Percentiles rank a stretch among this genome's conserved stretches.
Conservation (phyloP, 2,888 invertebrate species). For the Euclidia mi region DNA sequence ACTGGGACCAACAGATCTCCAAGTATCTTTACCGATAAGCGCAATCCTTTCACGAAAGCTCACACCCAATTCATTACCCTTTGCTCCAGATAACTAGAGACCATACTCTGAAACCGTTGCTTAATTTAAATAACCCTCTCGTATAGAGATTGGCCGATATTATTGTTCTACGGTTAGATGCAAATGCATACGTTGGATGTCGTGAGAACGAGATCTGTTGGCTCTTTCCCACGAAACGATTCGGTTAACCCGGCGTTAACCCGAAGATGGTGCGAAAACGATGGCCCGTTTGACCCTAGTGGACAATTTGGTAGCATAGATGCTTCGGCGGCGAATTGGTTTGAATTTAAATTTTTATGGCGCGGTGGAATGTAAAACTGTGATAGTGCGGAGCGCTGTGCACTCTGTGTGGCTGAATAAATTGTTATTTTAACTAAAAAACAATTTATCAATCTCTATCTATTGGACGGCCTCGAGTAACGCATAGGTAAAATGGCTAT, state of each 20-base stretch:
- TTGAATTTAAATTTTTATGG: conserved; percentile 34
- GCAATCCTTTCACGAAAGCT: conserved; percentile 11
- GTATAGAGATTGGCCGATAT: conserved; percentile 56
- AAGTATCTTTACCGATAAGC: conserved; percentile 4
- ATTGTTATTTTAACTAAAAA: no score
- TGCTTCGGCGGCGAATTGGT: conserved; percentile 17
- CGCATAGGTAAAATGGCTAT: no score
- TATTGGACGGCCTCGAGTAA: no score
- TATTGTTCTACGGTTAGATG: conserved; percentile 74
- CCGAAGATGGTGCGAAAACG: conserved; percentile 74
- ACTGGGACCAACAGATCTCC: background rate
- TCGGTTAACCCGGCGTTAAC: conserved; percentile 76
- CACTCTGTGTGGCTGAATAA: no score
- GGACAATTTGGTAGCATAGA: conserved; percentile 56
- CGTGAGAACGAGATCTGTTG: conserved; percentile 75
- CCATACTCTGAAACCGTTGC: conserved; percentile 33
- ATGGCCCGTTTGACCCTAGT: conserved; percentile 51
- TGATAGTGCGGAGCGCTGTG: conserved; percentile 1
- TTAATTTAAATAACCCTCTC: conserved; percentile 54
- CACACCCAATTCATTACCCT: conserved; percentile 41
- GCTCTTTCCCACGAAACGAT: conserved; percentile 74
- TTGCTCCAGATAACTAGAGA: conserved; percentile 32
- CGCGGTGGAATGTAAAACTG: conserved; percentile 1
- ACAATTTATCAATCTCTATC: no score
- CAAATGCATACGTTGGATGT: conserved; percentile 69